Evolutionary conservation across 2,888 invertebrate species (phyloP).

Genomic region (Eupsilia transversa): DNA sequence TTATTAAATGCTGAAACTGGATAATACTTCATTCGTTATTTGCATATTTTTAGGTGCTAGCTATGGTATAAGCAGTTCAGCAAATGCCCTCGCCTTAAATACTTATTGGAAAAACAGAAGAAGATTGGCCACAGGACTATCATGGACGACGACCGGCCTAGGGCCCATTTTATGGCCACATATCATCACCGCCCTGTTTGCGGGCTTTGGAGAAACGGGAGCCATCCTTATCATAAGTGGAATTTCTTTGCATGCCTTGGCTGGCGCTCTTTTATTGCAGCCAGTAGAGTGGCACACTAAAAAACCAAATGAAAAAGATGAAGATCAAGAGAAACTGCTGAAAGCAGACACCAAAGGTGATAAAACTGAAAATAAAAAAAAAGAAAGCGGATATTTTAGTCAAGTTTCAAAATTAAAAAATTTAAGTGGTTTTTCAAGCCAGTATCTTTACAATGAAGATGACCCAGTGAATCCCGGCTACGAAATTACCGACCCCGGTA

Average conservation of each 20-base stretch:
- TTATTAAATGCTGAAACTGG: neutral
- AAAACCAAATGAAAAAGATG: slow-evolving; percentile 74
- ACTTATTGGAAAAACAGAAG: slow-evolving; percentile 93
- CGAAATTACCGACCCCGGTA: slow-evolving; percentile 92
- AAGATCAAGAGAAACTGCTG: slow-evolving; percentile 78
- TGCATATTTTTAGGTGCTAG: slow-evolving; percentile 90
- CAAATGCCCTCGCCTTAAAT: slow-evolving; percentile 93
- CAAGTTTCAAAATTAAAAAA: slow-evolving; percentile 84
- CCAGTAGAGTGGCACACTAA: slow-evolving; percentile 94
- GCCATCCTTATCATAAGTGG: slow-evolving; percentile 92
- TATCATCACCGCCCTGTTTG: slow-evolving; percentile 92
- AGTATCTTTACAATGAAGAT: slow-evolving; percentile 92
- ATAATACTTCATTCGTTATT: neutral
- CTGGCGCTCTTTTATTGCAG: slow-evolving; percentile 92
- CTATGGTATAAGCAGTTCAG: slow-evolving; percentile 92
- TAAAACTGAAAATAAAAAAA: slow-evolving; percentile 70
- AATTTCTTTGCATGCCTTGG: slow-evolving; percentile 92
- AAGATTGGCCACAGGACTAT: slow-evolving; percentile 93
- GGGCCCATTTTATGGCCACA: slow-evolving; percentile 94
- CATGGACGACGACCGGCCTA: slow-evolving; percentile 93
- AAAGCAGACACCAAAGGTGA: slow-evolving; percentile 65
- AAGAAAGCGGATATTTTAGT: slow-evolving; percentile 85
- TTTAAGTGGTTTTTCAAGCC: slow-evolving; percentile 90
- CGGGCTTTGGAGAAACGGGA: slow-evolving; percentile 92
- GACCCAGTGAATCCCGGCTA: slow-evolving; percentile 91